Base-by-base conservation (phyloP, 1,140 invertebrate species). In the Zaprionus vittiger region DNA sequence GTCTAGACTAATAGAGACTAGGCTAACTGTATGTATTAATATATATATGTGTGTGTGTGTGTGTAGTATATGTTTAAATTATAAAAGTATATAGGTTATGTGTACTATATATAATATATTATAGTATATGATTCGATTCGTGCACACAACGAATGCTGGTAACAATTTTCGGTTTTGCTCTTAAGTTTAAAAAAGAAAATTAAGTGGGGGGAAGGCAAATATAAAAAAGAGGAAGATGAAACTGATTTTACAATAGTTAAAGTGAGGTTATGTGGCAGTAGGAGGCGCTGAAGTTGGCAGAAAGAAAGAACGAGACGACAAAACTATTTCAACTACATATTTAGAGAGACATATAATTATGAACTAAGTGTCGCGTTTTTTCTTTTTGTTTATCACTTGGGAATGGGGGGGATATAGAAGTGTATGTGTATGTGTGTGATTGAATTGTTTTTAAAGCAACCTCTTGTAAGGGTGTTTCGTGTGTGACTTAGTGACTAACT, bases 1-100 rank as follows among this genome's bases (percentile, higher is more conserved):
- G 22, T 67, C 77, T 77, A 85, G 55, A 44, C 14, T 52, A 52
- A 66, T 64, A 73, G 59, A 47, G 59, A 47, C 44, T 66, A 67
- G 66, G 52, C 67, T 66, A 75, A 70, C 59, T 56, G 63, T 41
- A 66, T 56, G 7, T 56, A 31, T 56, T 5, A n/a, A 56, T 56
- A 6, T 24, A 24, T 55, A 55, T 28, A 28, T 28, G 31, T 56
- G 17, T 31, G 17, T 34, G 3, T 34, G 2, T 47, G 17, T 47
- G 41, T 47, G n/a, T 20, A 12, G n/a, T 14, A 24, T 41, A n/a
- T 41, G 15, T 41, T 22, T 34, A 34, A 34, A 24, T 24, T 52
- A 47, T 47, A 41, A 34, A 34, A 34, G 31, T 34, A 9, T 56
- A 59, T 34, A 59, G 41, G 41, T 47, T 47, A 47, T 47, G 41